These are phyloP conservation scores for Listrodromus nycthemerus DNA, from an alignment of 2,888 invertebrate genomes.

Conservation along the genomic window DNA sequence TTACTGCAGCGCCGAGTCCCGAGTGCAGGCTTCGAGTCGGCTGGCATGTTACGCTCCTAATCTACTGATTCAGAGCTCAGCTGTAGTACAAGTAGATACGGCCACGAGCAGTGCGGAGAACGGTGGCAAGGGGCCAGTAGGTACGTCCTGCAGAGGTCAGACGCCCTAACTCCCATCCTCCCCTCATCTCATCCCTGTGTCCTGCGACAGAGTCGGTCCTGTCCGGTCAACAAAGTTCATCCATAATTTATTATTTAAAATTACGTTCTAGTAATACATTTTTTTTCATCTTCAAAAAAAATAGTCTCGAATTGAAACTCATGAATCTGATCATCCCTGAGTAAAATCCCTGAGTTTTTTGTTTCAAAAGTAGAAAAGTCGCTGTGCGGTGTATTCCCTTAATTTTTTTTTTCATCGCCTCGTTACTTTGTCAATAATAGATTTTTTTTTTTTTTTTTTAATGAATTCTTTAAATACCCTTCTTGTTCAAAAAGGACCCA, in stretches of 20 bases:
- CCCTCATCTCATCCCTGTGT: neutral
- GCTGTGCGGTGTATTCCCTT: too few species aligned
- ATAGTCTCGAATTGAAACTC: too few species aligned
- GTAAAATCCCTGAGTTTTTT: too few species aligned
- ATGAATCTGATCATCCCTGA: too few species aligned
- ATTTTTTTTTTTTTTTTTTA: neutral
- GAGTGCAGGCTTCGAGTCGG: constrained; percentile 26
- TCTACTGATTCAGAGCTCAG: constrained; percentile 47
- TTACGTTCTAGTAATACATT: neutral
- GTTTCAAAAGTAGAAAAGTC: too few species aligned
- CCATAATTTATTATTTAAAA: neutral
- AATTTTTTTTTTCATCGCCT: neutral
- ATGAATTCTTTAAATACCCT: too few species aligned
- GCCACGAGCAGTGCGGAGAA: constrained; percentile 9
- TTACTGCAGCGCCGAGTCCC: constrained; percentile 3
- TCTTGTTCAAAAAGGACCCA: too few species aligned
- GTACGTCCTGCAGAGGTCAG: constrained; percentile 34
- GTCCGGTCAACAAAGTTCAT: neutral
- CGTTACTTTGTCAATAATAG: neutral
- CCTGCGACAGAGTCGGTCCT: neutral
- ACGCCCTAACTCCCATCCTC: constrained; percentile 4
- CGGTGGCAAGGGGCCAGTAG: constrained; percentile 48
- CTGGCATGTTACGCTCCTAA: constrained; percentile 47
- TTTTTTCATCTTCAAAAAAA: neutral
- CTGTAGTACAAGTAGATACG: constrained; percentile 5